Percentiles rank a stretch among this genome's conserved stretches.
phyloP scores from a whole-genome alignment of 2,888 invertebrate species.

The Bellardia pandia region DNA sequence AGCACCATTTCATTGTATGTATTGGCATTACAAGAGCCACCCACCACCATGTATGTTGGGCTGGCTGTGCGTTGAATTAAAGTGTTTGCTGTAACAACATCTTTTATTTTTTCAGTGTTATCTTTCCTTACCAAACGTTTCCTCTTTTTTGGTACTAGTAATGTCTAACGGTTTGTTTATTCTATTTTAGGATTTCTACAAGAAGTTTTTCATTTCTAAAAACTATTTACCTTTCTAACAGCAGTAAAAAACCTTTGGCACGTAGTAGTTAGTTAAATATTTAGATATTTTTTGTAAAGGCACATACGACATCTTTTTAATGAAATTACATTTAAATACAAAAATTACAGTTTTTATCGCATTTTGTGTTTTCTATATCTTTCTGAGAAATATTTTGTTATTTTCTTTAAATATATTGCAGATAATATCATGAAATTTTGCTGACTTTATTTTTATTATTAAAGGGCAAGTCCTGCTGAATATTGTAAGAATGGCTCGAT shows the following conservation, averaged over 20 bases:
- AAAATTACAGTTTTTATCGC: no score
- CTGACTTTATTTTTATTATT: no score
- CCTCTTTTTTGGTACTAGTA: conserved; percentile 54
- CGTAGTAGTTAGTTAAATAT: not conserved
- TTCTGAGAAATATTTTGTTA: no score
- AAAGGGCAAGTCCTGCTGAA: no score
- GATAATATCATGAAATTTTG: no score
- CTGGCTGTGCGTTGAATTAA: not conserved
- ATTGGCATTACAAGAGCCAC: not conserved
- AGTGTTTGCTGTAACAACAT: conserved; percentile 53
- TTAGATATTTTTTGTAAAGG: no score
- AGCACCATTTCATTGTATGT: not conserved
- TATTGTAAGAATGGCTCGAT: no score
- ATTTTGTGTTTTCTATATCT: no score
- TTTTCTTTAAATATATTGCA: no score
- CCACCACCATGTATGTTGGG: not conserved
- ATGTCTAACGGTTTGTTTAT: conserved; percentile 57
- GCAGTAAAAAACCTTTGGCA: conserved; percentile 67
- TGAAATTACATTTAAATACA: no score
- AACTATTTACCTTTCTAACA: conserved; percentile 50
- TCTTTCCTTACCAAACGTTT: conserved; percentile 67
- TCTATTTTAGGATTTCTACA: conserved; percentile 63
- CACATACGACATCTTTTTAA: no score
- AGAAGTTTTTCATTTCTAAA: conserved; percentile 50
- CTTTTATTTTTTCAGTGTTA: conserved; percentile 66